A percentile compares a stretch with the other conserved stretches of the same genome.
Evolutionary conservation across 2,797 vertebrate genomes (phyloP).

Genomic region (Micromesistius poutassou): DNA sequence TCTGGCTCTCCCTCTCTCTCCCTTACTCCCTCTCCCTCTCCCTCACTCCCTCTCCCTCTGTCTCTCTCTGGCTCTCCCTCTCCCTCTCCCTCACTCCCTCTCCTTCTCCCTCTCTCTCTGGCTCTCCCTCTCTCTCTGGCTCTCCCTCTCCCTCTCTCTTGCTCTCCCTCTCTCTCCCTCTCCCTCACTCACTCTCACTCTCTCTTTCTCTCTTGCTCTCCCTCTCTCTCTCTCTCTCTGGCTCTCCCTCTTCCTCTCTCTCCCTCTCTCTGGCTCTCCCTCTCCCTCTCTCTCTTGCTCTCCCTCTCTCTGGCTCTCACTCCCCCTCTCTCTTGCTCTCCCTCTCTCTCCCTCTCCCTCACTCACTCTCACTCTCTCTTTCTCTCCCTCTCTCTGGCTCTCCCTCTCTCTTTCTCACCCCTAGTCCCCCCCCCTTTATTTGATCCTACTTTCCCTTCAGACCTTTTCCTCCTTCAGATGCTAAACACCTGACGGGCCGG

Average conservation of each 20-base stretch:
- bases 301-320: conserved; percentile 18
- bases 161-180: too few species aligned
- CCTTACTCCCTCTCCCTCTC: conserved; percentile 3
- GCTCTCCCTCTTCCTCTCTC: conserved; percentile 4
- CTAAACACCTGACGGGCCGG: conserved; percentile 58
- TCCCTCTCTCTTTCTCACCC: neutral
- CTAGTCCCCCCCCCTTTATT: neutral
- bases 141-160: conserved; percentile 6
- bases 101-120: conserved; percentile 14
- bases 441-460: conserved; percentile 9
- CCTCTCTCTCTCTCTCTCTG: conserved; percentile 13
- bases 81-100: neutral
- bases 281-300: neutral
- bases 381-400: neutral
- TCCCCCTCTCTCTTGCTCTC: conserved; percentile 10
- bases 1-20: neutral
- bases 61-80: neutral
- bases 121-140: conserved; percentile 11
- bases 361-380: neutral
- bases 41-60: conserved; percentile 4
- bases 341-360: conserved; percentile 3
- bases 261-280: neutral
- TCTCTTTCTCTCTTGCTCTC: conserved; percentile 10
- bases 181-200: neutral
- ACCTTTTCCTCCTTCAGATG: conserved; percentile 41